Base-by-base conservation (phyloP, 1,140 invertebrate species). In the Drosophila guanche region DNA sequence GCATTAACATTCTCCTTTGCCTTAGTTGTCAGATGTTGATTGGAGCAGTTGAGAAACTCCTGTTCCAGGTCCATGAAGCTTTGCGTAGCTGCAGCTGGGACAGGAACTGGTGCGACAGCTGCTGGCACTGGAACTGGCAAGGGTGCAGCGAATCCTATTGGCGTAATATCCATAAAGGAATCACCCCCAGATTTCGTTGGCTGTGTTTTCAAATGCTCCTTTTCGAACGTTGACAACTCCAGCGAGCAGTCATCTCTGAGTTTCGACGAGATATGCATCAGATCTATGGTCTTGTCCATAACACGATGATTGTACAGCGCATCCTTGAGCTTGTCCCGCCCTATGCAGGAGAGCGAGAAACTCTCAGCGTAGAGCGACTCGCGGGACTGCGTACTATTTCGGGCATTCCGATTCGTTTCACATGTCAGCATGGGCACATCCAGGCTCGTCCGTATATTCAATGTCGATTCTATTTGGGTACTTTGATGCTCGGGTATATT, bases 351-450 rank as follows among this genome's bases (percentile, higher is more conserved):
- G 1, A 85, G 22, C 12, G 41, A 65, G 10, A 62, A 57, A 22
- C 56, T 65, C 22, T 63, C 54, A 14, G 41, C 37, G 16, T 33
- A 14, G 1, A 55, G 33, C 2, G 58, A 61, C 14, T 63, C 66
- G 5, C n/a, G 33, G 5, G 10, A 10, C 10, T 23, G 40, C 12
- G 22, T 14, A 22, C 52, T 48, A 25, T 46, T 22, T n/a, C 46
- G 40, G n/a, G 7, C 5, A 41, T 45, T 14, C n/a, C 37, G 5
- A 16, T 33, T 41, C 2, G 8, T 16, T 41, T 86, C 81, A 37
- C 59, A 51, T 2, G 81, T 74, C 50, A 86, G 52, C 22, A 86
- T 41, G 10, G 81, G 88, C 2, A 88, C 27, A 66, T 86, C 72
- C 0, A 78, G 51, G 45, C 83, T 86, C 14, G 65, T 68, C 14